Evolutionary conservation across 2,888 invertebrate genomes (phyloP), one percentile per base, ranked within the genome.

Genomic region (Drosophila emarginata): DNA sequence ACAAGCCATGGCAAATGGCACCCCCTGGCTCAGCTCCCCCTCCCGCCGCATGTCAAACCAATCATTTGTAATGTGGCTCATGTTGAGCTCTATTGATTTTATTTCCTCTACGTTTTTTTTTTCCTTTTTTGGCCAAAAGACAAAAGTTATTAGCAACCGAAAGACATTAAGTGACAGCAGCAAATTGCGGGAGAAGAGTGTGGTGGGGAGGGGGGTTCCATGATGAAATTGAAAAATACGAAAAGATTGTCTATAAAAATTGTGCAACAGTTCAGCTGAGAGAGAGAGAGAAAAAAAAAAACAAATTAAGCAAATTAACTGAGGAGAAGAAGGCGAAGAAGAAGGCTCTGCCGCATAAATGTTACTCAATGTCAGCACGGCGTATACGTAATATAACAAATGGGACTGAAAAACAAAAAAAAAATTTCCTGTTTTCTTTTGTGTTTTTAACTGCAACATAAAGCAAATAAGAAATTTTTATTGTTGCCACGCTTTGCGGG

Each of bases 131-230:
- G 21, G 61, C 61, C 52, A 36, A 53, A 65, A 76, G 79, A 76
- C 84, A 81, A 72, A 77, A 81, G 77, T 87, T 83, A 84, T 87
- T 84, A 83, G 79, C 82, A 72, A 70, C 56, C 32, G 53, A 66
- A 11, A 67, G 79, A 79, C 74, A 76, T 69, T 79, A 77, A 79
- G 72, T 77, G 82, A 77, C 81, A 73, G 70, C 68, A 51, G 52
- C 32, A 9, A 32, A 32, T 2, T 9, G 32, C 9, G 11, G 2
- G 32, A 26, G 26, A 26, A 60, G 32, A 37, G 12, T 5, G 15
- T 14, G 54, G 32, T n/a, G 6, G 14, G 51, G 21, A 5, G 4
- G n/a, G 37, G 40, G 7, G 15, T 7, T 7, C n/a, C 45, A 18
- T 18, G 45, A 32, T 14, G 15, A 53, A 58, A 70, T 57, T 39